phyloP scores from a whole-genome alignment of 2,888 invertebrate genomes.

The Kryphioiulus occultus region DNA sequence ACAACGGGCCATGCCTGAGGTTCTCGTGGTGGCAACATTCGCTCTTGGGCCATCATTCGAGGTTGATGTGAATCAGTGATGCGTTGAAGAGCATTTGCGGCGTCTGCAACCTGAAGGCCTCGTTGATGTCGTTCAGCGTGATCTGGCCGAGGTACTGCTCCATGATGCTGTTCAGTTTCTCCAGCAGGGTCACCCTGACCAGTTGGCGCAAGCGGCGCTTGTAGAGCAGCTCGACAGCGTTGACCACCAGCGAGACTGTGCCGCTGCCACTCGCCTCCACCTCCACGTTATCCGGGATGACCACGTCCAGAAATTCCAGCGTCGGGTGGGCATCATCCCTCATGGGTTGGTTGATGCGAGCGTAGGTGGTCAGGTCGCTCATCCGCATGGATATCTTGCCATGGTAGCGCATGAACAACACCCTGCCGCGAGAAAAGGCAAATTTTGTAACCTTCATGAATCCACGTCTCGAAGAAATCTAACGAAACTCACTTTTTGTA shows the following conservation, averaged over 20 bases:
- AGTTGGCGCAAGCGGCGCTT: neutral
- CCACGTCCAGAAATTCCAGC: conserved; percentile 8
- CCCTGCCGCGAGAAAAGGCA: neutral
- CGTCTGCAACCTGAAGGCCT: neutral
- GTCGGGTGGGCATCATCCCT: neutral
- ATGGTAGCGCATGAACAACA: neutral
- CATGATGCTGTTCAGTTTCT: neutral
- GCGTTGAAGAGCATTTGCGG: neutral
- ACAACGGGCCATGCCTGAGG: too few relatives aligned
- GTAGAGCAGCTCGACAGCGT: conserved; percentile 27
- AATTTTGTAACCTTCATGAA: neutral
- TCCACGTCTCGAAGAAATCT: too few relatives aligned
- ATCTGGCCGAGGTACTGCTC: neutral
- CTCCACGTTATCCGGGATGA: neutral
- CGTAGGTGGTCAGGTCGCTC: neutral
- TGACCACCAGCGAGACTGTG: neutral
- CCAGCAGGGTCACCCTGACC: conserved; percentile 31
- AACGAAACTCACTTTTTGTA: neutral
- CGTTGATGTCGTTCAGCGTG: neutral
- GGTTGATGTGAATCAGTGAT: neutral
- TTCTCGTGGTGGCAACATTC: too few relatives aligned
- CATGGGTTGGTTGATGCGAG: neutral
- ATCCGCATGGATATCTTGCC: conserved; percentile 3
- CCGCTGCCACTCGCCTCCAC: conserved; percentile 19
- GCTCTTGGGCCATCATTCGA: neutral